Percentiles rank a stretch among this genome's conserved stretches.
Evolutionary conservation across 2,797 vertebrate genomes (phyloP).

Genomic region (Apodemus agrarius): DNA sequence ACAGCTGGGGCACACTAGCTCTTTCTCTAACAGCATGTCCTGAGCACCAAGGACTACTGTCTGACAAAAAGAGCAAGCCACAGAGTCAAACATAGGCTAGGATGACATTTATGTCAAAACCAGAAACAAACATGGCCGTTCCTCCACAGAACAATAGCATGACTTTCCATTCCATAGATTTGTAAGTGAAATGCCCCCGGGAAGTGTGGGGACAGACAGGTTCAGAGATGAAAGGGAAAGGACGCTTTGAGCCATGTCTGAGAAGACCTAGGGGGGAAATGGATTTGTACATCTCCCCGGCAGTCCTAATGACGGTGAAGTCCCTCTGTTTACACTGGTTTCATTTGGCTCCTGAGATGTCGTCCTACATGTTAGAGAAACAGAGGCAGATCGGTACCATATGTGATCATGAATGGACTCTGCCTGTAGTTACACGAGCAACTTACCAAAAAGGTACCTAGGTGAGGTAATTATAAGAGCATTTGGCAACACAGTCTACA

Average conservation of each 20-base stretch:
- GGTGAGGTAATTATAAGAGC: fast-evolving
- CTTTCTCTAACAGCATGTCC: neutral
- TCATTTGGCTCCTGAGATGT: neutral
- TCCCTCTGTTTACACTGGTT: neutral
- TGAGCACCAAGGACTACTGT: neutral
- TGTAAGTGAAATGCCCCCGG: neutral
- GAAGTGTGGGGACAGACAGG: neutral
- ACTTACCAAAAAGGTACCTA: neutral
- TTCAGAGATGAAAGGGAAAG: neutral
- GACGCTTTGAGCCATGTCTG: neutral
- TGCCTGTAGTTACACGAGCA: neutral
- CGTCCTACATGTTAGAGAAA: too few species aligned
- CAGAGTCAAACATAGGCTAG: slow-evolving; percentile 25
- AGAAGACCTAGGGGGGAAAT: neutral
- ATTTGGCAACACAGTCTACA: neutral
- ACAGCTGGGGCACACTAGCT: slow-evolving; percentile 9
- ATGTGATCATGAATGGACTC: neutral
- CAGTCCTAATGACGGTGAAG: neutral
- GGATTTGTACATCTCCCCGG: neutral
- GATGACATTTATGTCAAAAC: slow-evolving; percentile 22
- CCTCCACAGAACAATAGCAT: neutral
- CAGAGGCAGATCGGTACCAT: neutral
- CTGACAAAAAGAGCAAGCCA: slow-evolving; percentile 49
- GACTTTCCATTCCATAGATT: neutral
- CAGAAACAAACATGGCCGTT: neutral